Evolutionary conservation across 2,888 invertebrate species (phyloP).

Genomic region (Dryadula phaetusa): DNA sequence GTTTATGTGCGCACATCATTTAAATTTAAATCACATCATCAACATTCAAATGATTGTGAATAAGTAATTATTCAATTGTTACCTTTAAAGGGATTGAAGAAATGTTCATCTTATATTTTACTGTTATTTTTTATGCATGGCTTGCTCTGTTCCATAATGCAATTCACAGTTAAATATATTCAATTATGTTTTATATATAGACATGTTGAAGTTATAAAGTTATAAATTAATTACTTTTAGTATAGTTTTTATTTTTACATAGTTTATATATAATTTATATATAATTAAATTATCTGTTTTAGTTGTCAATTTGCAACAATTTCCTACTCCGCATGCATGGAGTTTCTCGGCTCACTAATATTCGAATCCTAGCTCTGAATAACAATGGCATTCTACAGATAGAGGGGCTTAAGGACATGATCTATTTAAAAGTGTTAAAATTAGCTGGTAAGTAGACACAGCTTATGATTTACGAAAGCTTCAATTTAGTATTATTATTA

Average conservation of each 20-base stretch:
- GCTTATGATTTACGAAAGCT: background rate
- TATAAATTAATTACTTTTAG: background rate
- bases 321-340: slow-evolving; percentile 94
- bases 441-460: slow-evolving; percentile 79
- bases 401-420: slow-evolving; percentile 94
- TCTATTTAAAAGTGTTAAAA: slow-evolving; percentile 91
- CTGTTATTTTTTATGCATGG: slow-evolving; percentile 4
- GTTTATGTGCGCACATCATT: slow-evolving; percentile 16
- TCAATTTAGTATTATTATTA: background rate
- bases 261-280: slow-evolving; percentile 2
- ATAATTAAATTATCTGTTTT: slow-evolving; percentile 55
- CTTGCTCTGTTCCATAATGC: background rate
- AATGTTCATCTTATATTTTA: background rate
- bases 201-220: background rate
- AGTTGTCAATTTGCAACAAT: slow-evolving; percentile 94
- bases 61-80: slow-evolving; percentile 18
- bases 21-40: slow-evolving; percentile 16
- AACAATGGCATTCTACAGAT: slow-evolving; percentile 95
- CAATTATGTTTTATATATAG: background rate
- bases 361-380: slow-evolving; percentile 92
- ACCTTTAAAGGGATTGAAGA: slow-evolving; percentile 14
- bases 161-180: slow-evolving; percentile 14
- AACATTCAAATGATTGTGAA: slow-evolving; percentile 3
- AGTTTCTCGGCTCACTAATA: slow-evolving; percentile 90
- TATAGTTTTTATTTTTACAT: background rate